Conservation (phyloP, 1,140 invertebrate genomes). For the Ctenoplectra terminalis region DNA sequence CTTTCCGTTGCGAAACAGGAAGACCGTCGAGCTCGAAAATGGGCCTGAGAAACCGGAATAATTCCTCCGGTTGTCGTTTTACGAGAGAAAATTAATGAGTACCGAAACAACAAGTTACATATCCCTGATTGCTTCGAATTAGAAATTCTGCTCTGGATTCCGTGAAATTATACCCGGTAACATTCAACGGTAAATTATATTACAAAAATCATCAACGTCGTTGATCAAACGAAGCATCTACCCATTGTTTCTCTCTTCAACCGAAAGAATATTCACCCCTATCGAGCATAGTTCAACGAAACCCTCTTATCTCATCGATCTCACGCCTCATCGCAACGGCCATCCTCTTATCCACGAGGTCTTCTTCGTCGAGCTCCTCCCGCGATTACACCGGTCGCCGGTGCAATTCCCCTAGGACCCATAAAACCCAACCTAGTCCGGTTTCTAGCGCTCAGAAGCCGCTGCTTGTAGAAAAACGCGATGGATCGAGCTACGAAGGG, state of each 20-base stretch:
- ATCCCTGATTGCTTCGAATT: background rate
- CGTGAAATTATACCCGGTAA: background rate
- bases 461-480: background rate
- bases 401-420: background rate
- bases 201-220: background rate
- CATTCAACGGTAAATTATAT: too few species aligned
- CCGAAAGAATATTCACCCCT: conserved; percentile 9
- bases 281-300: background rate
- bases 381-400: background rate
- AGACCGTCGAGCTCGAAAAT: conserved; percentile 7
- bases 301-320: conserved; percentile 12
- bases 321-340: background rate
- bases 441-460: background rate
- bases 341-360: background rate
- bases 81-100: background rate
- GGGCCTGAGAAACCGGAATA: conserved; percentile 25
- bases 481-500: background rate
- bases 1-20: conserved; percentile 28
- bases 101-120: background rate
- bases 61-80: background rate
- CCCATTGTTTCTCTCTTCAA: background rate
- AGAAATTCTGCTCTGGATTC: background rate
- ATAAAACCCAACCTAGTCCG: conserved; percentile 4
- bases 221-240: background rate
- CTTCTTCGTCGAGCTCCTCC: background rate